Percentiles rank a stretch among this genome's conserved stretches.
These are phyloP conservation scores for Orius insidiosus DNA, from an alignment of 1,140 invertebrate species.

Conservation along the genomic window DNA sequence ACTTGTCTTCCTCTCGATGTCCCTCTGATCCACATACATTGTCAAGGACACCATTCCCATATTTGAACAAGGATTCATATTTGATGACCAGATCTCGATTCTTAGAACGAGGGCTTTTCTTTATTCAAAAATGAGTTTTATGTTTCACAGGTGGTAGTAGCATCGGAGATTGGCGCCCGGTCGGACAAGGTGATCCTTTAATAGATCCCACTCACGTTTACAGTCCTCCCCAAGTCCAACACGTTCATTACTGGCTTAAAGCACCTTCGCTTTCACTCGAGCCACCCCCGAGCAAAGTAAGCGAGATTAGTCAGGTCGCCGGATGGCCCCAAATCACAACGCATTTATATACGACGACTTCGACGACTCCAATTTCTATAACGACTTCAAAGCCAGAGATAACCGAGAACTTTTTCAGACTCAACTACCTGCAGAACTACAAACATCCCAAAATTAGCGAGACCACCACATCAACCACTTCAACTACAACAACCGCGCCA, in stretches of 20 bases:
- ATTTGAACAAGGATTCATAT: too few relatives aligned
- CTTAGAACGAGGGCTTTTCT: too few relatives aligned
- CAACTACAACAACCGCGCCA: not conserved
- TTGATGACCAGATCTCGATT: too few relatives aligned
- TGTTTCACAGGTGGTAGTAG: constrained; percentile 1
- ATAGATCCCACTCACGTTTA: constrained; percentile 6
- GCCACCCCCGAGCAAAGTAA: not conserved
- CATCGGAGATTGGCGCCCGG: constrained; percentile 2
- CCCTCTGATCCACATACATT: too few relatives aligned
- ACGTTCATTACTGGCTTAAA: constrained; percentile 9
- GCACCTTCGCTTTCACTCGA: constrained; percentile 3
- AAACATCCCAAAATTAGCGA: not conserved
- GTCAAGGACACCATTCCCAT: too few relatives aligned
- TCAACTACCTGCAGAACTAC: not conserved
- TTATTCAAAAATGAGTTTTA: not conserved
- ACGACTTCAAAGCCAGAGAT: not conserved
- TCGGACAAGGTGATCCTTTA: constrained; percentile 6
- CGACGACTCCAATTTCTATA: constrained; percentile 3
- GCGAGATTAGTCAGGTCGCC: constrained; percentile 1
- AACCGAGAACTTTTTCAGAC: not conserved
- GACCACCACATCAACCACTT: not conserved
- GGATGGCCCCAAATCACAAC: constrained; percentile 4
- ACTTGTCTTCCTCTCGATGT: too few relatives aligned
- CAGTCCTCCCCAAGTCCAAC: constrained; percentile 2
- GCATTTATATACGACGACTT: not conserved